phyloP scores from a whole-genome alignment of 2,888 invertebrate genomes.

The Sabatieria punctata region DNA sequence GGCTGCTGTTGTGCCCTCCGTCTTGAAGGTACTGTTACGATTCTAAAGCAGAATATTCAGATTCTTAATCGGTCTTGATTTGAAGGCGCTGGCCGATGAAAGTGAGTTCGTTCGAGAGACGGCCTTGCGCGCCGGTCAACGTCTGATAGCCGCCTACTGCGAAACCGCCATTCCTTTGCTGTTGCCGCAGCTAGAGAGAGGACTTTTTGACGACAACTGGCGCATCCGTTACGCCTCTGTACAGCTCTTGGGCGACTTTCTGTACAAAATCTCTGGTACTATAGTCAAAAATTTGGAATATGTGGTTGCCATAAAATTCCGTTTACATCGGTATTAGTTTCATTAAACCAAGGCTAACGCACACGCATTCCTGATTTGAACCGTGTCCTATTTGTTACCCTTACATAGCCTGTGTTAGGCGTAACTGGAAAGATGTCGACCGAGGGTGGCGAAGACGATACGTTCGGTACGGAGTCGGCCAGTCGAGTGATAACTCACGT shows the following conservation, averaged over 20 bases:
- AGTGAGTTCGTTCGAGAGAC: conserved; percentile 96
- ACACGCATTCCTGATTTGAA: too few relatives aligned
- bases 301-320: too few relatives aligned
- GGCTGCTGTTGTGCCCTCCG: conserved; percentile 87
- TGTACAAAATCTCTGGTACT: conserved; percentile 78
- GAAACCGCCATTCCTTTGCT: conserved; percentile 80
- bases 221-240: conserved; percentile 80
- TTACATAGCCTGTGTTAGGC: conserved; percentile 31
- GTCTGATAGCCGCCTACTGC: conserved; percentile 87
- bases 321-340: too few relatives aligned
- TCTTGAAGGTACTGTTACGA: conserved; percentile 48
- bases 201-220: conserved; percentile 96
- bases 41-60: neutral
- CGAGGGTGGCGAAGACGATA: conserved; percentile 93
- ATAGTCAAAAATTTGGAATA: too few relatives aligned
- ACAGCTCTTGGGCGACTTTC: conserved; percentile 77
- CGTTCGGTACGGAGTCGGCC: conserved; percentile 92
- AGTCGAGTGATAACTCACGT: conserved; percentile 71
- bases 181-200: conserved; percentile 77
- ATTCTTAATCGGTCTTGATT: neutral
- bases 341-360: too few relatives aligned
- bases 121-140: conserved; percentile 82
- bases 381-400: too few relatives aligned
- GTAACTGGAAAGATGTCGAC: conserved; percentile 98
- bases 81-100: conserved; percentile 79